Conservation (phyloP, 2,113 vertebrate species). For the Ammodytes dubius region DNA sequence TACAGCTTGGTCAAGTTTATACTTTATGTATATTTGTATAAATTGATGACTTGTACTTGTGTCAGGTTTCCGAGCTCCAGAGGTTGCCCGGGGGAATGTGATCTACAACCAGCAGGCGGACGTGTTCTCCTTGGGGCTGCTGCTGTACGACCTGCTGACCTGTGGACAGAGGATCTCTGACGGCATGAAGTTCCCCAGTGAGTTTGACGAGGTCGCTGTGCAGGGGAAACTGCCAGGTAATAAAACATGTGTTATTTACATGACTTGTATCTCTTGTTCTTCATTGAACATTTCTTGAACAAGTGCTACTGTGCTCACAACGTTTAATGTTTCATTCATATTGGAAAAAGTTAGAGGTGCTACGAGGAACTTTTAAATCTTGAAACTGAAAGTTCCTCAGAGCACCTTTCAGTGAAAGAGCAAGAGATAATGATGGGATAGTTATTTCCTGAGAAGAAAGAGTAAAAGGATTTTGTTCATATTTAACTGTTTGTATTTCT, state of each 20-base stretch:
- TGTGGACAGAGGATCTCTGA: conserved; percentile 93
- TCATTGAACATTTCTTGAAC: too few species aligned
- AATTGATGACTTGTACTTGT: fast-evolving
- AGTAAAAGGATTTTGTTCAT: not conserved
- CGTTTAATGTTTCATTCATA: too few species aligned
- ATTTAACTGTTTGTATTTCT: not conserved
- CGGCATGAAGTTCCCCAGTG: conserved; percentile 96
- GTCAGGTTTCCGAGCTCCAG: conserved; percentile 94
- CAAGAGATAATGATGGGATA: too few species aligned
- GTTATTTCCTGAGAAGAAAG: not conserved
- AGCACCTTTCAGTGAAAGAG: too few species aligned
- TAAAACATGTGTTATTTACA: too few species aligned
- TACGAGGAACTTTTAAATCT: too few species aligned
- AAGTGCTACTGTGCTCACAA: too few species aligned
- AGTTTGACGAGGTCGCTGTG: conserved; percentile 96
- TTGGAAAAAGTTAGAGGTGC: too few species aligned
- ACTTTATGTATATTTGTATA: not conserved
- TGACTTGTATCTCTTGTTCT: not conserved
- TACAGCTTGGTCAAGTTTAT: too few species aligned
- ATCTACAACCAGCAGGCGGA: conserved; percentile 98
- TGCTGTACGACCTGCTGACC: conserved; percentile 96
- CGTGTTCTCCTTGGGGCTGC: conserved; percentile 95
- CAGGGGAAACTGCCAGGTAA: conserved; percentile 95
- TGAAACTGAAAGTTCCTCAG: too few species aligned
- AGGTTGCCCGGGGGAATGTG: conserved; percentile 95